These are phyloP conservation scores for Falco columbarius DNA, from an alignment of 2,797 vertebrate species.

Conservation along the genomic window DNA sequence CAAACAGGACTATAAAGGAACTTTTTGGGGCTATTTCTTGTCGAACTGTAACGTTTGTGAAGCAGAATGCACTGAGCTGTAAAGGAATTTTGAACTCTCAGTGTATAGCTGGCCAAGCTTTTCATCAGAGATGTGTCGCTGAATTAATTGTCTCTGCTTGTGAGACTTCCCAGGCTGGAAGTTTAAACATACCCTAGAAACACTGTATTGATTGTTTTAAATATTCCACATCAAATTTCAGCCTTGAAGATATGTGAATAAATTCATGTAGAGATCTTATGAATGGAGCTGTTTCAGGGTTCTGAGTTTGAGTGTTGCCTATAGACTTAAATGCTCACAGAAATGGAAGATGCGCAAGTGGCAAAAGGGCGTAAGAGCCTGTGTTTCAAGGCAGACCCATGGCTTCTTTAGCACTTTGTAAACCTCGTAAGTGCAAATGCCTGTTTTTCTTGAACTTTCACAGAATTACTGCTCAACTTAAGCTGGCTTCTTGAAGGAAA, in stretches of 20 bases:
- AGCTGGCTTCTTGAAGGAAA: not conserved
- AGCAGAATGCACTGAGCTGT: constrained; percentile 60
- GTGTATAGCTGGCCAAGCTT: constrained; percentile 20
- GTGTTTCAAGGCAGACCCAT: not conserved
- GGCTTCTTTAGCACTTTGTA: not conserved
- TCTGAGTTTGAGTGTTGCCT: not conserved
- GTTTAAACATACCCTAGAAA: not conserved
- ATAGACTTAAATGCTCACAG: not conserved
- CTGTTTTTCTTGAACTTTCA: not conserved
- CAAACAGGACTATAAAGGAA: constrained; percentile 40
- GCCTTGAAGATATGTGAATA: not conserved
- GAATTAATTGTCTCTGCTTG: constrained; percentile 49
- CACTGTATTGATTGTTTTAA: not conserved
- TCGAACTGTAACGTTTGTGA: constrained; percentile 49
- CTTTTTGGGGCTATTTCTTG: constrained; percentile 48
- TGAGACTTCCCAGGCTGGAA: constrained; percentile 5
- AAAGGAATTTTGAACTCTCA: constrained; percentile 57
- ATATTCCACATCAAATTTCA: not conserved
- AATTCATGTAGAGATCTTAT: not conserved
- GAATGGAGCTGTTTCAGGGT: not conserved
- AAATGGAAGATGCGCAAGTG: not conserved
- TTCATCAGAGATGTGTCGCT: constrained; percentile 22
- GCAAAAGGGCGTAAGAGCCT: not conserved
- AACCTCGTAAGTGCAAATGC: not conserved
- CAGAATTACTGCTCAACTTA: not conserved